A percentile compares a stretch with the other conserved stretches of the same genome.
These are phyloP conservation scores for Xiphophorus maculatus DNA, from an alignment of 2,113 vertebrate species.

Conservation along the genomic window DNA sequence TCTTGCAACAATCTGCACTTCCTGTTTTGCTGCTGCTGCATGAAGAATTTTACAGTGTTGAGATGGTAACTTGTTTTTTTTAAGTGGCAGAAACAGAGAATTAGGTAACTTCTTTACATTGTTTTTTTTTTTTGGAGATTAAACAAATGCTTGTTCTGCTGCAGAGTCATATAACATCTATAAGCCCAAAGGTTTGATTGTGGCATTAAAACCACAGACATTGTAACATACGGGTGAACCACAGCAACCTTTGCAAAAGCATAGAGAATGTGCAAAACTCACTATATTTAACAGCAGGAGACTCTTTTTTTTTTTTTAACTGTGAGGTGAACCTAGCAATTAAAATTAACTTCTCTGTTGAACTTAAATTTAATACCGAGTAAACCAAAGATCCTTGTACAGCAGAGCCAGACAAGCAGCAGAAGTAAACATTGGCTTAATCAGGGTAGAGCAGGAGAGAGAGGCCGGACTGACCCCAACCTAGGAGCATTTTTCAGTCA, in stretches of 20 bases:
- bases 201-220: not conserved
- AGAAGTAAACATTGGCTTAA: not conserved
- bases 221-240: not conserved
- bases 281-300: not conserved
- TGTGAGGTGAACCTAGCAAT: not conserved
- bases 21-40: not conserved
- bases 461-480: not conserved
- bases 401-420: not conserved
- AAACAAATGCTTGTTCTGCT: not conserved
- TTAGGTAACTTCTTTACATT: not conserved
- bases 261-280: not conserved
- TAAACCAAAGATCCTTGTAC: not conserved
- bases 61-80: not conserved
- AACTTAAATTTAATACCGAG: not conserved
- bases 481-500: constrained; percentile 38
- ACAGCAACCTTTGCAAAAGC: not conserved
- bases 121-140: not conserved
- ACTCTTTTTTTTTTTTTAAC: not conserved
- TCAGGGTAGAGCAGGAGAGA: not conserved
- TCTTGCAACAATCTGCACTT: not conserved
- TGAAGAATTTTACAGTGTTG: not conserved
- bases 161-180: not conserved
- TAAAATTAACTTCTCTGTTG: not conserved
- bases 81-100: not conserved
- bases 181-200: not conserved